A percentile compares a stretch with the other conserved stretches of the same genome.
Evolutionary conservation across 2,113 vertebrate genomes (phyloP).

Genomic region (Salminus brasiliensis): DNA sequence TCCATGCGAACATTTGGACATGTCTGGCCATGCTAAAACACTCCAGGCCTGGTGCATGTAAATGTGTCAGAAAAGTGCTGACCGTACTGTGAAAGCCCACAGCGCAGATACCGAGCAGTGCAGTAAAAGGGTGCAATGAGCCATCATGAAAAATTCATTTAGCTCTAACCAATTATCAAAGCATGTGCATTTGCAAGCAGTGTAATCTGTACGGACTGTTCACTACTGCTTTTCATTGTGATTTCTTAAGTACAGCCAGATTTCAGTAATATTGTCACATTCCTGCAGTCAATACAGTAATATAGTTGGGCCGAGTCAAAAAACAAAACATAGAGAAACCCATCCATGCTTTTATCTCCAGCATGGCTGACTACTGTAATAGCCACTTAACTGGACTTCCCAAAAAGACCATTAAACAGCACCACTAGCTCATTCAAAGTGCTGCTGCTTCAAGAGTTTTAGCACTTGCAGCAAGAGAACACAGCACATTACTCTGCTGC

Average conservation of each 20-base stretch:
- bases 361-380: too few species aligned
- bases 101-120: neutral
- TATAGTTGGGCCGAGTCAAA: neutral
- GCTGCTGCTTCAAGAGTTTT: too few species aligned
- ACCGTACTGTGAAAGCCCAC: slow-evolving; percentile 3
- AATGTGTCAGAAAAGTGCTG: slow-evolving; percentile 20
- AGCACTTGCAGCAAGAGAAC: too few species aligned
- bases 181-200: neutral
- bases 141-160: slow-evolving; percentile 9
- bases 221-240: neutral
- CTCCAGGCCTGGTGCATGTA: slow-evolving; percentile 15
- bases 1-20: slow-evolving; percentile 12
- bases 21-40: neutral
- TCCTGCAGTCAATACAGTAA: too few species aligned
- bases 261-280: neutral
- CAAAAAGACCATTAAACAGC: too few species aligned
- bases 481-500: too few species aligned
- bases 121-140: neutral
- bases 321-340: too few species aligned
- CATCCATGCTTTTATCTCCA: too few species aligned
- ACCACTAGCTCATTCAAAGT: too few species aligned
- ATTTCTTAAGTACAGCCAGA: neutral
- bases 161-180: neutral
- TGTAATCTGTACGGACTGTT: neutral
- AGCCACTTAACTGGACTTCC: too few species aligned